A percentile compares a stretch with the other conserved stretches of the same genome.
phyloP scores from a whole-genome alignment of 1,140 invertebrate genomes.

The Thaumatotibia leucotreta region DNA sequence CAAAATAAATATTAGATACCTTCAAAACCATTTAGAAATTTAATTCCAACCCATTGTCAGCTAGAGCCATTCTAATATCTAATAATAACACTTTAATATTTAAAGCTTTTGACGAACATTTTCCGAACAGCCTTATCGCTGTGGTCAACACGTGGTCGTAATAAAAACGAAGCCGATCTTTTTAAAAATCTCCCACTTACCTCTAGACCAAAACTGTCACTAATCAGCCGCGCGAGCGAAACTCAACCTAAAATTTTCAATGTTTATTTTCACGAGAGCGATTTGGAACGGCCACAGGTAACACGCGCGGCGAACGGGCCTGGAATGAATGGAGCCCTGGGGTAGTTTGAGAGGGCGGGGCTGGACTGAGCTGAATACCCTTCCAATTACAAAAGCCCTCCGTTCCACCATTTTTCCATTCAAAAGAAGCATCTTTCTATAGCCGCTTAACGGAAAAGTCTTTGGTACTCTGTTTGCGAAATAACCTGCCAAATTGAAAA shows the following conservation, averaged over 20 bases:
- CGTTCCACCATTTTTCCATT: neutral
- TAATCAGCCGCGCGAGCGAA: neutral
- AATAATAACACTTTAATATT: neutral
- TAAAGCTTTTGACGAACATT: neutral
- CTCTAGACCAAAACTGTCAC: neutral
- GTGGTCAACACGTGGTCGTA: neutral
- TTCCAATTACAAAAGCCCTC: conserved; percentile 21
- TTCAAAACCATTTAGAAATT: too few relatives aligned
- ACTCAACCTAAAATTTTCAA: neutral
- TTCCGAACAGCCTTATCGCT: neutral
- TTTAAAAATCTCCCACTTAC: neutral
- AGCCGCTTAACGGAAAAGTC: conserved; percentile 35
- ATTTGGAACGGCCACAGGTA: conserved; percentile 15
- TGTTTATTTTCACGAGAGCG: neutral
- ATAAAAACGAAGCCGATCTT: neutral
- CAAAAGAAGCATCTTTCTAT: conserved; percentile 22
- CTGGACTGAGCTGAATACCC: conserved; percentile 24
- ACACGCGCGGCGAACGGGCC: conserved; percentile 28
- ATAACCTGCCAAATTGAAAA: conserved; percentile 31
- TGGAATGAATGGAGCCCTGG: conserved; percentile 51
- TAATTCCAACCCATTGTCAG: too few relatives aligned
- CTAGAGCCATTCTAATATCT: neutral
- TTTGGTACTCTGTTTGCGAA: conserved; percentile 26
- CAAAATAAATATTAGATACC: too few relatives aligned
- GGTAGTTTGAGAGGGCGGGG: conserved; percentile 49